phyloP scores from a whole-genome alignment of 2,797 vertebrate genomes.

The Zalophus californianus region DNA sequence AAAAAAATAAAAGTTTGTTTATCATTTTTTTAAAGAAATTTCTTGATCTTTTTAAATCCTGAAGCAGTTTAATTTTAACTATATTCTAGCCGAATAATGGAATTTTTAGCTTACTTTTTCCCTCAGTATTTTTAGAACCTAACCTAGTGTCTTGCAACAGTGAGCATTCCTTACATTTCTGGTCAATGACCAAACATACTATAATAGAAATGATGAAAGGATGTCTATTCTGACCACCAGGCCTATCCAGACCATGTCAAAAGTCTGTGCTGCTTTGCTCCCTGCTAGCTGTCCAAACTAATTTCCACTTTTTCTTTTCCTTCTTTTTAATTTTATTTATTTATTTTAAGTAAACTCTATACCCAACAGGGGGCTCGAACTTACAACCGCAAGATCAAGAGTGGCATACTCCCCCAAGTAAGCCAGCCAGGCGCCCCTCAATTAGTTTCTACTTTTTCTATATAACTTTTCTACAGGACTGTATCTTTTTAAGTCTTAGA shows the following conservation, averaged over 20 bases:
- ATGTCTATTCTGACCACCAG: conserved; percentile 41
- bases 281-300: background rate
- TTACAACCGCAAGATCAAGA: background rate
- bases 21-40: conserved; percentile 1
- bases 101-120: conserved; percentile 37
- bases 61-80: conserved; percentile 26
- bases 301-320: background rate
- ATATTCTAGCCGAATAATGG: conserved; percentile 12
- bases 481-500: conserved; percentile 44
- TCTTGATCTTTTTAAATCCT: conserved; percentile 53
- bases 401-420: background rate
- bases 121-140: background rate
- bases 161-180: conserved; percentile 48
- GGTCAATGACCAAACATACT: background rate
- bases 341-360: background rate
- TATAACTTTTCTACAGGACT: background rate
- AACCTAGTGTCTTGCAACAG: background rate
- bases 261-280: background rate
- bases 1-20: conserved; percentile 31
- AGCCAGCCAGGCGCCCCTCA: background rate
- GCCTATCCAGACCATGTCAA: background rate
- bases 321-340: background rate
- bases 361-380: background rate
- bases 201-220: conserved; percentile 23
- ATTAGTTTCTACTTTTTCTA: background rate